Base-by-base conservation (phyloP, 2,797 vertebrate species). In the Pogonophryne albipinna region DNA sequence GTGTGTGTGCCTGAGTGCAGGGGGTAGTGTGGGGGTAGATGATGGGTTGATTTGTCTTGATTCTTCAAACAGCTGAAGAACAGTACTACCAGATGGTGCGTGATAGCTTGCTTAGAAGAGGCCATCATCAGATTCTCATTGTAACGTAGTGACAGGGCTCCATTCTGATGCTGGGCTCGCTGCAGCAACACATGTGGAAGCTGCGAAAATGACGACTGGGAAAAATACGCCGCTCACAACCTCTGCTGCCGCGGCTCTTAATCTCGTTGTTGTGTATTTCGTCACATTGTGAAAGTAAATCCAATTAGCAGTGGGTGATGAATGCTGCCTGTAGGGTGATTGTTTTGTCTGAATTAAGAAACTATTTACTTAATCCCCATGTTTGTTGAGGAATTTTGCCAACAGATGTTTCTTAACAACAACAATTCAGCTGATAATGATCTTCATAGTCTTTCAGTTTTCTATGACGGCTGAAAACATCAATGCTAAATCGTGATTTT, bases 31-130 rank as follows among this genome's bases (percentile, higher is more conserved):
- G 19, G 69, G 60, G 76, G 70, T 49, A 76, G 79, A 78, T 86
- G 84, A 88, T 84, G 59, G 87, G 85, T 85, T 88, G 84, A 90
- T 91, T 87, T 85, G 6, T 82, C 79, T 79, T 62, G 85, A 87
- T 87, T 91, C 86, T 85, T 84, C 76, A 89, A 89, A 87, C 85
- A 88, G 85, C 84, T 89, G 85, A 87, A 85, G 89, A 90, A 82
- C 78, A 92, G 85, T 85, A 58, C 80, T 88, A 85, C 88, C 91
- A 94, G 92, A 92, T 94, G 93, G 85, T 68, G 86, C 77, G 57
- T 78, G 85, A 85, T 85, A 77, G 78, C 80, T 82, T 31, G 75
- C 85, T 87, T 27, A 80, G 82, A 89, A 87, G 91, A 88, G 85
- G 85, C 82, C 84, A 82, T 87, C 86, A 83, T 89, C 85, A 71